Evolutionary conservation across 2,888 invertebrate genomes (phyloP).

Genomic region (Netelia inedita): DNA sequence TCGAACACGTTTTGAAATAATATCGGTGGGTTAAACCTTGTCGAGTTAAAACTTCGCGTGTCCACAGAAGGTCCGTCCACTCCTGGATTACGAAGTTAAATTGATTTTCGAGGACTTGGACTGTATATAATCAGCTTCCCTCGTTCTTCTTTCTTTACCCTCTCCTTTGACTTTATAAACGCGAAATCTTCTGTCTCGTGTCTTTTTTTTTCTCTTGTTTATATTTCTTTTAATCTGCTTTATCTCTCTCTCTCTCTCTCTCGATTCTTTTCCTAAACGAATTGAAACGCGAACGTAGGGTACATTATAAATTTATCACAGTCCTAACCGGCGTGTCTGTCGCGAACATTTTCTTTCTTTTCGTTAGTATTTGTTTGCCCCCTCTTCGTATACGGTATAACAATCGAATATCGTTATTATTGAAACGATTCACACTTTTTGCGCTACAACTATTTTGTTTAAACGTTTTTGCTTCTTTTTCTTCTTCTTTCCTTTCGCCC

Average conservation of each 20-base stretch:
- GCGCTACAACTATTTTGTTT: slow-evolving; percentile 56
- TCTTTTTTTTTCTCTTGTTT: slow-evolving; percentile 19
- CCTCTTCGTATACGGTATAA: slow-evolving; percentile 62
- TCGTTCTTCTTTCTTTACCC: neutral
- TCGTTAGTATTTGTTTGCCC: slow-evolving; percentile 21
- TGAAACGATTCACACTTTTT: slow-evolving; percentile 51
- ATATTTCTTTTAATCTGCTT: slow-evolving; percentile 23
- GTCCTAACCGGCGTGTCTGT: slow-evolving; percentile 71
- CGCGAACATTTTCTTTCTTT: slow-evolving; percentile 54
- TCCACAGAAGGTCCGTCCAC: neutral
- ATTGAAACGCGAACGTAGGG: slow-evolving; percentile 63
- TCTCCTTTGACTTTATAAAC: slow-evolving; percentile 20
- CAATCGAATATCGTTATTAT: slow-evolving; percentile 51
- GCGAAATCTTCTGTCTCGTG: slow-evolving; percentile 29
- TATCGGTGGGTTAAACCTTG: no score
- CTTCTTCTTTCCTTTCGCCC: slow-evolving; percentile 16
- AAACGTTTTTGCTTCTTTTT: slow-evolving; percentile 35
- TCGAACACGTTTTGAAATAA: no score
- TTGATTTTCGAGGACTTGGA: slow-evolving; percentile 8
- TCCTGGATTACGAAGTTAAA: neutral
- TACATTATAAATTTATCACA: slow-evolving; percentile 74
- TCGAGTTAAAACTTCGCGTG: no score
- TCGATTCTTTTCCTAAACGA: slow-evolving; percentile 62
- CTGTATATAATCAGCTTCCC: neutral
- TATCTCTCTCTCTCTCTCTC: slow-evolving; percentile 24